Conservation (phyloP, 2,888 invertebrate genomes). For the Amblyjoppa fuscipennis region DNA sequence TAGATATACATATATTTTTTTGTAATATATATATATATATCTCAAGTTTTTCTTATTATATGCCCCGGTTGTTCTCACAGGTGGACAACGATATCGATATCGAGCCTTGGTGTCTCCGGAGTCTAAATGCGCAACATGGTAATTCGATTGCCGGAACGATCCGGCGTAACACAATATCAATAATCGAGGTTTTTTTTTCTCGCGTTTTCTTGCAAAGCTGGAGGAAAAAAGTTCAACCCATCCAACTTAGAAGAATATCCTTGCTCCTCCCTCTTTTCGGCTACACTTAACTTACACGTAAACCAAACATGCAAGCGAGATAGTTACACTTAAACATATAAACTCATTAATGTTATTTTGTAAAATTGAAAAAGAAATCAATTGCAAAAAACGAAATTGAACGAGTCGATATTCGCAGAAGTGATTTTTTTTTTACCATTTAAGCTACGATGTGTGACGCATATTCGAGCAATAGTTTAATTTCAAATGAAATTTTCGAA, state of each 20-base stretch:
- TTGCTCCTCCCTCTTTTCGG: constrained; percentile 2
- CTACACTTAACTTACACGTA: constrained; percentile 37
- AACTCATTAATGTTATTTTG: constrained; percentile 39
- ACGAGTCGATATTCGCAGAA: constrained; percentile 4
- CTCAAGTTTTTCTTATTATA: constrained; percentile 51
- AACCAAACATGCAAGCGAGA: constrained; percentile 35
- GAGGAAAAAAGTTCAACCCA: constrained; percentile 36
- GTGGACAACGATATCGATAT: constrained; percentile 43
- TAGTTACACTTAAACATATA: constrained; percentile 46
- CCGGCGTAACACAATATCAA: constrained; percentile 41
- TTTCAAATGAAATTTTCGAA: constrained; percentile 41
- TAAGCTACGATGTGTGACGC: constrained; percentile 36
- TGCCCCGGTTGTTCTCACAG: constrained; percentile 47
- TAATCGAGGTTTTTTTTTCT: constrained; percentile 10
- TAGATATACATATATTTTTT: constrained; percentile 29
- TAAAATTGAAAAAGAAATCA: constrained; percentile 48
- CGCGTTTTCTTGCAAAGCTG: constrained; percentile 41
- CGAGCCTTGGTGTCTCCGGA: constrained; percentile 30
- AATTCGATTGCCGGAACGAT: constrained; percentile 47
- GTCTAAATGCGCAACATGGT: constrained; percentile 44
- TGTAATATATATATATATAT: constrained; percentile 35
- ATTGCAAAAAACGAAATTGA: background rate
- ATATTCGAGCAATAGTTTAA: constrained; percentile 28
- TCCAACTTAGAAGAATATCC: constrained; percentile 37
- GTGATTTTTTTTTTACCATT: background rate